phyloP scores from a whole-genome alignment of 2,888 invertebrate genomes.

The Bombyx huttoni region DNA sequence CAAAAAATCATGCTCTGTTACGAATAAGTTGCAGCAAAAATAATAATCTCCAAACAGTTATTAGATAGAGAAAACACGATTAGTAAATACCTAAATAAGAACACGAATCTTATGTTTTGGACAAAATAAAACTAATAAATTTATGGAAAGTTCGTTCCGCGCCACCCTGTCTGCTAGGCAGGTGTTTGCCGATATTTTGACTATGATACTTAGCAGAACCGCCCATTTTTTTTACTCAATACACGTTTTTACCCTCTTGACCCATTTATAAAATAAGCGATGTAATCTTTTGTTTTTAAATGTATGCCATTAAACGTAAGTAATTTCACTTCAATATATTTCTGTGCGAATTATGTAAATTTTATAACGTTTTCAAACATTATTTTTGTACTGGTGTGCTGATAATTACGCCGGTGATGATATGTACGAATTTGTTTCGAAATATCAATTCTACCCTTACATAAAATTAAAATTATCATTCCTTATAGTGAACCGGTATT shows the following conservation, averaged over 20 bases:
- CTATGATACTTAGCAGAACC: conserved; percentile 67
- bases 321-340: background rate
- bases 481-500: conserved; percentile 12
- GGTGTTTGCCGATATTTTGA: conserved; percentile 67
- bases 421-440: background rate
- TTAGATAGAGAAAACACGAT: too few relatives aligned
- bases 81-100: too few relatives aligned
- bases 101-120: background rate
- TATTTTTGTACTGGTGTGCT: background rate
- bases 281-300: background rate
- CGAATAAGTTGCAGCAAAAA: too few relatives aligned
- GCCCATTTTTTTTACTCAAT: conserved; percentile 53
- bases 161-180: conserved; percentile 56
- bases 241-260: conserved; percentile 50
- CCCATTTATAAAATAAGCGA: conserved; percentile 22
- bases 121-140: conserved; percentile 8
- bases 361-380: background rate
- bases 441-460: background rate
- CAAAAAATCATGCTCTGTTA: too few relatives aligned
- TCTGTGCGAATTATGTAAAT: background rate
- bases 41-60: too few relatives aligned
- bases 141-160: conserved; percentile 41
- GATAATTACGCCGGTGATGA: background rate
- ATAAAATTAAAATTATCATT: background rate
- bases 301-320: background rate